Percentiles rank a stretch among this genome's conserved stretches.
These are phyloP conservation scores for Aix galericulata DNA, from an alignment of 2,113 vertebrate species.

Conservation along the genomic window DNA sequence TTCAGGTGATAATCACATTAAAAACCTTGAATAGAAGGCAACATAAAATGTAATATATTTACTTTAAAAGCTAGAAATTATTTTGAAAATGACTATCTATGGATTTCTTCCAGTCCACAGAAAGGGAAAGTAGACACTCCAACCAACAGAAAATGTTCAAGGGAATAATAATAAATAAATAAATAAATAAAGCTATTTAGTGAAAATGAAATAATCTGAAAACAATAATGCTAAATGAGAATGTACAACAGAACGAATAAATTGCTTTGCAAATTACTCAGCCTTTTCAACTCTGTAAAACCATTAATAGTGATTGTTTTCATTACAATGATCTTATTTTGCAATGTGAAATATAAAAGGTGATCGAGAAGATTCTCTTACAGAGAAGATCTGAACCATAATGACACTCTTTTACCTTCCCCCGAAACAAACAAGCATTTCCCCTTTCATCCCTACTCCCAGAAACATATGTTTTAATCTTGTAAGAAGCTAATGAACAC, in stretches of 20 bases:
- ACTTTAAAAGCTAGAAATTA: background rate
- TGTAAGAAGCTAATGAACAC: background rate
- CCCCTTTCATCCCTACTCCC: too few relatives aligned
- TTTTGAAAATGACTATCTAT: background rate
- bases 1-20: background rate
- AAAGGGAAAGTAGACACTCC: background rate
- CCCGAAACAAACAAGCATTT: background rate
- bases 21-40: background rate
- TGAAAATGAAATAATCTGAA: background rate
- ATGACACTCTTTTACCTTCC: background rate
- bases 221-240: background rate
- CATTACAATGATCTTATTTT: background rate
- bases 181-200: background rate
- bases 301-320: background rate
- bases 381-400: background rate
- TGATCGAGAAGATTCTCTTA: background rate
- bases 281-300: background rate
- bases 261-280: conserved; percentile 6
- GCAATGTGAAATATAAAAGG: background rate
- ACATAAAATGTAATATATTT: background rate
- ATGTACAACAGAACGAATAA: background rate
- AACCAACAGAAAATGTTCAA: background rate
- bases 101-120: background rate
- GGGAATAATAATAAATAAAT: background rate
- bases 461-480: too few relatives aligned